These are phyloP conservation scores for Bergia puertoricense DNA, from an alignment of 92 coral and sea anemone species.

Conservation along the genomic window DNA sequence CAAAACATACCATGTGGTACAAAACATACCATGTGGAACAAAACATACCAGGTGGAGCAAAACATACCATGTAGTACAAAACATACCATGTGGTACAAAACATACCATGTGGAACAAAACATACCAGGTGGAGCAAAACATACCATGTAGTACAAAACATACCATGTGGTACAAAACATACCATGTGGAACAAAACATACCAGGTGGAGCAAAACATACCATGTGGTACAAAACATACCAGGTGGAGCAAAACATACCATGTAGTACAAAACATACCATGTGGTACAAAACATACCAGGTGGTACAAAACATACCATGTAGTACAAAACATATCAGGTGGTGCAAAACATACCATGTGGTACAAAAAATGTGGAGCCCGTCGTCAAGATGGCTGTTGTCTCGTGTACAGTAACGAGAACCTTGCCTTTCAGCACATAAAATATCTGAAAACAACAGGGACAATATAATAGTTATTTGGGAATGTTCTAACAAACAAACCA, in stretches of 20 bases:
- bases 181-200: no score
- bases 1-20: neutral
- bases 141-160: neutral
- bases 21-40: constrained; percentile 15
- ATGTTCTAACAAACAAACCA: neutral
- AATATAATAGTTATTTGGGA: neutral
- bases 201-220: no score
- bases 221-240: no score
- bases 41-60: neutral
- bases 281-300: no score
- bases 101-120: neutral
- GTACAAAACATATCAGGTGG: neutral
- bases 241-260: no score
- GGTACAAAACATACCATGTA: no score
- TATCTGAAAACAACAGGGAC: constrained; percentile 50
- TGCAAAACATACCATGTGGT: constrained; percentile 42
- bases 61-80: neutral
- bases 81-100: neutral
- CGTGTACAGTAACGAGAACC: constrained; percentile 77
- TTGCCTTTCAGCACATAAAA: constrained; percentile 75
- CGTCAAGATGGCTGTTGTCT: constrained; percentile 53
- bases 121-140: neutral
- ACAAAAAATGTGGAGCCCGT: constrained; percentile 88
- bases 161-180: no score
- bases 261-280: no score